Conservation (phyloP, 2,113 vertebrate species). For the Pygoscelis adeliae region DNA sequence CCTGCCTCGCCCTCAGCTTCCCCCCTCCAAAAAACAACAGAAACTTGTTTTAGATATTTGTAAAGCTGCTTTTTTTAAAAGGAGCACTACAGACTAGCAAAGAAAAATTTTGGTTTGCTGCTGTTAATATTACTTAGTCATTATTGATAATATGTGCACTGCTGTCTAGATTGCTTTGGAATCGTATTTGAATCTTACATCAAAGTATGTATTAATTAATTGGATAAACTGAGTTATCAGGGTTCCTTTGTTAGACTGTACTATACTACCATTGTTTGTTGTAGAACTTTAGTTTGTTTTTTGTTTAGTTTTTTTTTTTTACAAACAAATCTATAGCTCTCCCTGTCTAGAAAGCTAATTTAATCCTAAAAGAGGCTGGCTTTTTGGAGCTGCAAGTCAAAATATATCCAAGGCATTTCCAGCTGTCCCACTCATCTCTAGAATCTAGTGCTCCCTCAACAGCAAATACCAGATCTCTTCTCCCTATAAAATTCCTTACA, state of each 20-base stretch:
- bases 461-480: background rate
- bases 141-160: background rate
- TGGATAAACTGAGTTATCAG: background rate
- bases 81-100: background rate
- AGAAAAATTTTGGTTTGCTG: background rate
- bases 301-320: background rate
- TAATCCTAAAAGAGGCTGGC: background rate
- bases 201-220: background rate
- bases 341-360: background rate
- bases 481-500: background rate
- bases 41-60: background rate
- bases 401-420: background rate
- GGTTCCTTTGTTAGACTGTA: background rate
- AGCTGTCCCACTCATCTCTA: background rate
- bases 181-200: background rate
- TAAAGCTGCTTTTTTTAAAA: background rate
- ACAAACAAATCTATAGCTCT: background rate
- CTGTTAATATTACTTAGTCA: background rate
- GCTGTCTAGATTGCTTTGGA: background rate
- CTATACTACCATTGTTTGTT: background rate
- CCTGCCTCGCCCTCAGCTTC: rapidly evolving
- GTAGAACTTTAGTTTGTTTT: background rate
- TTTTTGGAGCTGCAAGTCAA: background rate
- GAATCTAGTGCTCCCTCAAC: background rate
- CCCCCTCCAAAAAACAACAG: rapidly evolving